Evolutionary conservation across 2,888 invertebrate genomes (phyloP).

Genomic region (Geotrupes spiniger): DNA sequence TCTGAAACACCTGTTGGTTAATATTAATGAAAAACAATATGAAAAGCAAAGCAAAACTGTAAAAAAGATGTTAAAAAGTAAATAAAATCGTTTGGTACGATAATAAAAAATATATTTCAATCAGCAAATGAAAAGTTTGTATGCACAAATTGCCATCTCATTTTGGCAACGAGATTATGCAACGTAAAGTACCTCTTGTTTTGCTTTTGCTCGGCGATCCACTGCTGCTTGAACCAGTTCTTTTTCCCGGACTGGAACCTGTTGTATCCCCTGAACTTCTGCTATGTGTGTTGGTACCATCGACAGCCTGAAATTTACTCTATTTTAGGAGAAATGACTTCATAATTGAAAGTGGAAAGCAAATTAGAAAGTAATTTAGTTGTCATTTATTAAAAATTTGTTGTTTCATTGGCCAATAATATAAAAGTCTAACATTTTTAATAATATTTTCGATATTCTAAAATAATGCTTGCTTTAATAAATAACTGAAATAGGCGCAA

Average conservation of each 20-base stretch:
- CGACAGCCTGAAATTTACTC: conserved; percentile 45
- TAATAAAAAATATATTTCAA: conserved; percentile 12
- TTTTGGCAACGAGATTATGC: background rate
- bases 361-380: too few species aligned
- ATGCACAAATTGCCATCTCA: background rate
- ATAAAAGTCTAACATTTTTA: too few species aligned
- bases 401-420: too few species aligned
- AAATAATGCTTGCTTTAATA: too few species aligned
- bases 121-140: background rate
- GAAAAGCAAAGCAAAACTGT: conserved; percentile 28
- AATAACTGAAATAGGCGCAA: too few species aligned
- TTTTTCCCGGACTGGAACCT: conserved; percentile 79
- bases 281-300: conserved; percentile 65
- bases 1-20: conserved; percentile 63
- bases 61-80: conserved; percentile 24
- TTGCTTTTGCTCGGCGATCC: conserved; percentile 79
- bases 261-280: conserved; percentile 85
- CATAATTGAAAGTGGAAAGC: too few species aligned
- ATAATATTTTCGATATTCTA: too few species aligned
- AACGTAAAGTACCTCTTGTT: conserved; percentile 62
- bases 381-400: too few species aligned
- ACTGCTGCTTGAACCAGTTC: conserved; percentile 64
- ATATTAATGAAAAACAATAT: conserved; percentile 34
- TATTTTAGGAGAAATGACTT: conserved; percentile 14
- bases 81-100: conserved; percentile 15